These are phyloP conservation scores for Baryphthengus martii DNA, from an alignment of 2,113 vertebrate genomes.

Conservation along the genomic window DNA sequence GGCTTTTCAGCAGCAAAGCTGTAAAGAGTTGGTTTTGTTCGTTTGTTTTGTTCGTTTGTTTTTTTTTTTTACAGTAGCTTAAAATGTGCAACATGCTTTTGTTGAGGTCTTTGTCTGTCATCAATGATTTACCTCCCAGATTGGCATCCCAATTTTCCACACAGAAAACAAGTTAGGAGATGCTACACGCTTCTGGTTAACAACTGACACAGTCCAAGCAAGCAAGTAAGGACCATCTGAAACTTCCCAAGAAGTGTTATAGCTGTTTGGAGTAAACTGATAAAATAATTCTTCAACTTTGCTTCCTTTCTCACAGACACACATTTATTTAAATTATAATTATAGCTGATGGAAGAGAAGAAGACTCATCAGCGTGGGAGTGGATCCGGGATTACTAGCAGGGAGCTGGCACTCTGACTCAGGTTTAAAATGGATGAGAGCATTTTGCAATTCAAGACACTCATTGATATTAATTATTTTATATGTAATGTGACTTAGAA, in stretches of 20 bases:
- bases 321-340: neutral
- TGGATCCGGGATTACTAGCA: neutral
- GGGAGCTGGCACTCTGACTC: neutral
- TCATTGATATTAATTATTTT: neutral
- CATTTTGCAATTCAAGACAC: neutral
- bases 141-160: neutral
- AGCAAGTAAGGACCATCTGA: neutral
- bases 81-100: neutral
- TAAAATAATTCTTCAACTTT: neutral
- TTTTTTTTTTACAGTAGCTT: neutral
- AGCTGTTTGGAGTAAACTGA: neutral
- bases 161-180: neutral
- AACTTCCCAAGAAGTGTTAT: neutral
- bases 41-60: too few relatives aligned
- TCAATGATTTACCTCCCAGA: neutral
- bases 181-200: neutral
- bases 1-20: neutral
- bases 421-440: neutral
- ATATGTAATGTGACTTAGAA: neutral
- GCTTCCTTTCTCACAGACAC: neutral
- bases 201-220: neutral
- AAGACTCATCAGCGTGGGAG: neutral
- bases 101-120: neutral
- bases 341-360: neutral
- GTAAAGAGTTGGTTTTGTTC: neutral